These are phyloP conservation scores for Cephus pulcher DNA, from an alignment of 2,888 invertebrate genomes.

Conservation along the genomic window DNA sequence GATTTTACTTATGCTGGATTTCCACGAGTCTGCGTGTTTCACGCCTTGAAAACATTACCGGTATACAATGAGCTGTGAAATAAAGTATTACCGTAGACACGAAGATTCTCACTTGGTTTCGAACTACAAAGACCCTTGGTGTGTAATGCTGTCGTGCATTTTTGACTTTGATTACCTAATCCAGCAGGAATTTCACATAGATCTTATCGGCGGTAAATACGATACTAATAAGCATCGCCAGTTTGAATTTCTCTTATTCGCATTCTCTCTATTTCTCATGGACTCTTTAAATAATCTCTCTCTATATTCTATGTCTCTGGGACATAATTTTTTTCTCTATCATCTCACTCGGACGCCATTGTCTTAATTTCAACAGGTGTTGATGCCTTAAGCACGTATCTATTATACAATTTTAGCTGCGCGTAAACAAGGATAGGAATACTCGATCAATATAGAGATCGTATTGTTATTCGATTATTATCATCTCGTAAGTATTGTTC, in stretches of 20 bases:
- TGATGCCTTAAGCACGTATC: not conserved
- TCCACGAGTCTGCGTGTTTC: not conserved
- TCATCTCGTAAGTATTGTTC: not conserved
- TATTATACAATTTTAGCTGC: not conserved
- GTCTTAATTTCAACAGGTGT: not conserved
- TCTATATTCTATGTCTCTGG: not conserved
- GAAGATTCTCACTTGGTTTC: not conserved
- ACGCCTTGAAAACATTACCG: not conserved
- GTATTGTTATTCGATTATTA: not conserved
- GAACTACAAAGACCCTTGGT: not conserved
- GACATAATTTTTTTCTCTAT: not conserved
- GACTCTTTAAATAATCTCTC: not conserved
- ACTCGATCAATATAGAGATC: not conserved
- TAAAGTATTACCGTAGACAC: not conserved
- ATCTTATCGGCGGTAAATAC: not conserved
- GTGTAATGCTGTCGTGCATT: not conserved
- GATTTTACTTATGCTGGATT: constrained; percentile 9
- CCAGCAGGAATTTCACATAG: not conserved
- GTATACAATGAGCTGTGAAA: not conserved
- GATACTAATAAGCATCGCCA: not conserved
- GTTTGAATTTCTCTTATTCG: not conserved
- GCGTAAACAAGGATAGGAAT: not conserved
- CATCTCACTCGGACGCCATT: not conserved
- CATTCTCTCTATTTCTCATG: not conserved
- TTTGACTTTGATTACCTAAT: not conserved